Conservation (phyloP, 2,797 vertebrate genomes). For the Leptatherina wallacei region DNA sequence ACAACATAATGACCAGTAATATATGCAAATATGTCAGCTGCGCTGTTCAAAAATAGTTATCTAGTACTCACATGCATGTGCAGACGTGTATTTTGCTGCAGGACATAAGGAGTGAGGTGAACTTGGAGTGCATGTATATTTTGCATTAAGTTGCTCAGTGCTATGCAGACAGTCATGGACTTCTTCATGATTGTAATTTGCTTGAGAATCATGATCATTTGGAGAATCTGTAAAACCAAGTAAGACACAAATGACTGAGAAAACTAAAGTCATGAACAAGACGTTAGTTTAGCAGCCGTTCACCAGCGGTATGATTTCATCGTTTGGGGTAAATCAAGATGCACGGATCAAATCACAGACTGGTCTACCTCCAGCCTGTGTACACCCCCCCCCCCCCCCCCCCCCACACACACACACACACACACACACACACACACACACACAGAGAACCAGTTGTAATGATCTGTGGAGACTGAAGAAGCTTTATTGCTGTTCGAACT, state of each 20-base stretch:
- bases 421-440: too few species aligned
- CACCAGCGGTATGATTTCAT: neutral
- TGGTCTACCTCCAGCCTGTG: too few species aligned
- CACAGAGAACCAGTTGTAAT: too few species aligned
- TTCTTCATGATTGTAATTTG: conserved; percentile 59
- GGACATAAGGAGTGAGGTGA: conserved; percentile 62
- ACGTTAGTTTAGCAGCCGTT: neutral
- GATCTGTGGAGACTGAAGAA: too few species aligned
- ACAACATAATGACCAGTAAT: neutral
- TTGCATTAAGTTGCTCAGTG: conserved; percentile 57
- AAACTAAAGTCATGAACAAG: neutral
- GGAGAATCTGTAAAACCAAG: conserved; percentile 70
- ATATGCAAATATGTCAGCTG: neutral
- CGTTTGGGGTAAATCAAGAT: too few species aligned
- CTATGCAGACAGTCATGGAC: conserved; percentile 65
- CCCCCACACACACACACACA: too few species aligned
- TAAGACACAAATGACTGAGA: neutral
- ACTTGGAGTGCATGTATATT: conserved; percentile 46
- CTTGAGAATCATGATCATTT: conserved; percentile 53
- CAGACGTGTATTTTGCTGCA: conserved; percentile 55
- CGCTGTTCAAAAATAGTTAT: neutral
- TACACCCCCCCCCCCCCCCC: too few species aligned
- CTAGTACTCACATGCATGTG: conserved; percentile 67
- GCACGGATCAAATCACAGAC: too few species aligned
- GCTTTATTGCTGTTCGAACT: neutral